Conservation (phyloP, 2,113 vertebrate genomes). For the Irena cyanogastra region DNA sequence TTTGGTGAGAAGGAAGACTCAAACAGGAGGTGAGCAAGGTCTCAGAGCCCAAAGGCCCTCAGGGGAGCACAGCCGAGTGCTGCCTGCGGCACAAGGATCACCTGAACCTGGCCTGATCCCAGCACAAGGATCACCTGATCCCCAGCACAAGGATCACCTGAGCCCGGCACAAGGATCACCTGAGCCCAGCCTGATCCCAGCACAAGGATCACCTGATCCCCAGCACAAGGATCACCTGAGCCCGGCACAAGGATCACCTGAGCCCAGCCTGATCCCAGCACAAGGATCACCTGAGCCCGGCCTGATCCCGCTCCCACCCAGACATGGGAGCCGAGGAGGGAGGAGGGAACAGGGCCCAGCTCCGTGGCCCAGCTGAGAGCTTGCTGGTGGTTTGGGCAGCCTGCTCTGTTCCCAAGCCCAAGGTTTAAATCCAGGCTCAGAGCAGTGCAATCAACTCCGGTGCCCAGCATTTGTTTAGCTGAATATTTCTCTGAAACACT, state of each 20-base stretch:
- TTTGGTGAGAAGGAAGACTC: too few relatives aligned
- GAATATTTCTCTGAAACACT: fast-evolving
- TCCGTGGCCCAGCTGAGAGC: neutral
- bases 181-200: too few relatives aligned
- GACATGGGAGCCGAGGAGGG: neutral
- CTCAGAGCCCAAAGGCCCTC: neutral
- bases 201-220: too few relatives aligned
- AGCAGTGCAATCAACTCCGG: fast-evolving
- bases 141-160: too few relatives aligned
- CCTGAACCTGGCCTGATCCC: too few relatives aligned
- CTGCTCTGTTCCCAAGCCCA: neutral
- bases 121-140: too few relatives aligned
- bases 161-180: too few relatives aligned
- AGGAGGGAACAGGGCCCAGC: fast-evolving
- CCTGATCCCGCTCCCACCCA: fast-evolving
- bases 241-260: too few relatives aligned
- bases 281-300: too few relatives aligned
- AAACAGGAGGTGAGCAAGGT: neutral
- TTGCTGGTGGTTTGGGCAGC: neutral
- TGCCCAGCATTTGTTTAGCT: neutral
- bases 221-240: too few relatives aligned
- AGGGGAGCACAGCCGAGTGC: neutral
- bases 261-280: too few relatives aligned
- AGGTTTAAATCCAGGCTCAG: fast-evolving
- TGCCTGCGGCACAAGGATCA: neutral